Base-by-base conservation (phyloP, 1,140 invertebrate genomes). In the Scaptomyza montana region DNA sequence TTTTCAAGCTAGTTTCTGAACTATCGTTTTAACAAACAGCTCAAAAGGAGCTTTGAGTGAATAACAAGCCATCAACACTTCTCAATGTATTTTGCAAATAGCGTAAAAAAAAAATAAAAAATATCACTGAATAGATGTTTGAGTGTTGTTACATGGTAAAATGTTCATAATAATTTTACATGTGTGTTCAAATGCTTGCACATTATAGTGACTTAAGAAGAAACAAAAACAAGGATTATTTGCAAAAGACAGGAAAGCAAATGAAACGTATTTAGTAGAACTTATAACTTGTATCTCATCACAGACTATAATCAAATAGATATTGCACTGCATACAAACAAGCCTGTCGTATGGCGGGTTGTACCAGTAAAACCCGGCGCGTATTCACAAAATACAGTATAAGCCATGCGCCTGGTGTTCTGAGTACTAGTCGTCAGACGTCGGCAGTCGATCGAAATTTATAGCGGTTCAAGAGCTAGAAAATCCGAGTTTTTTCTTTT, bases 151-250 rank as follows among this genome's bases (percentile, higher is more conserved):
- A 47, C 63, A 77, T 54, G 51, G 36, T 64, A 51, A 49, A 63
- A 21, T 43, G 39, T 50, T 71, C 56, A 45, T n/a, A 60, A 64
- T 30, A 68, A 65, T 62, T 84, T 68, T 85, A 65, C 64, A 63
- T 79, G 73, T 79, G 64, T 36, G 54, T 79, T 79, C 49, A 74
- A 74, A 54, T 78, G 75, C 85, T 45, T 79, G 65, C 70, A 72
- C 76, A 30, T 41, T 66, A n/a, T 41, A 49, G 16, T 19, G 4
- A 36, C 36, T 16, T 10, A 9, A 19, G 10, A 64, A 33, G 46
- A n/a, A 25, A 41, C 21, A 25, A 41, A 33, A n/a, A 43, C 13
- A 43, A 25, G 28, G 19, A 30, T 33, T 51, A 51, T 30, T 51
- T 51, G 49, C 25, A n/a, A 51, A 51, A 28, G 6, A 51, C 50